Evolutionary conservation across 1,140 invertebrate species (phyloP), one percentile per base, ranked within the genome.

Genomic region (Drosophila arawakana): DNA sequence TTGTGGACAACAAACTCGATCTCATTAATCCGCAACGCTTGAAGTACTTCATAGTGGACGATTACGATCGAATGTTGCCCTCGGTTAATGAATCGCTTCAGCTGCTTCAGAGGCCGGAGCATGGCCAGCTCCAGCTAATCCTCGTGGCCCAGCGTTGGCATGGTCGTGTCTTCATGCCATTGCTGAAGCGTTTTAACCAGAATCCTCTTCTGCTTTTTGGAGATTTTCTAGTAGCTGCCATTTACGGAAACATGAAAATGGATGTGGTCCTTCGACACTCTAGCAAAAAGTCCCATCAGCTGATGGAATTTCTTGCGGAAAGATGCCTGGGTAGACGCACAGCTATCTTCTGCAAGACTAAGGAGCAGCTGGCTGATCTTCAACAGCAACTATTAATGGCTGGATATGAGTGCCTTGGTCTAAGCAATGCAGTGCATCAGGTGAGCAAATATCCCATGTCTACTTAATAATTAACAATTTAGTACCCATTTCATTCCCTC

Each of bases 61-160:
- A 88, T 30, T 80, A 78, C 7, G 77, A 89, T 61, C 55, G 62
- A 0, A 54, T 89, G 50, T 41, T 43, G 0, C 3, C 11, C 13
- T 13, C 58, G 2, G 34, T 88, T 0, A 13, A 37, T 1, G 15
- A 72, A n/a, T 7, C 76, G 10, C 21, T 89, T 2, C 46, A 49
- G 21, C 0, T 15, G 8, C 0, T 57, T 4, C 21, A 25, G 15
- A 21, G 30, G 2, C 7, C 52, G 18, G 11, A 7, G 2, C n/a
- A 30, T 8, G 11, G 15, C 3, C 21, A 11, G 15, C 37, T 71
- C 21, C 77, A 83, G 11, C 35, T 73, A 0, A 35, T 88, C 0
- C 1, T 88, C 2, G 50, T 83, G 8, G 46, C 83, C 7, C 80
- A 83, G 50, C 73, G 73, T n/a, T 88, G 83, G 83, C 67, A 75